phyloP scores from a whole-genome alignment of 2,797 vertebrate species.

The Chlorospingus semifuscus region DNA sequence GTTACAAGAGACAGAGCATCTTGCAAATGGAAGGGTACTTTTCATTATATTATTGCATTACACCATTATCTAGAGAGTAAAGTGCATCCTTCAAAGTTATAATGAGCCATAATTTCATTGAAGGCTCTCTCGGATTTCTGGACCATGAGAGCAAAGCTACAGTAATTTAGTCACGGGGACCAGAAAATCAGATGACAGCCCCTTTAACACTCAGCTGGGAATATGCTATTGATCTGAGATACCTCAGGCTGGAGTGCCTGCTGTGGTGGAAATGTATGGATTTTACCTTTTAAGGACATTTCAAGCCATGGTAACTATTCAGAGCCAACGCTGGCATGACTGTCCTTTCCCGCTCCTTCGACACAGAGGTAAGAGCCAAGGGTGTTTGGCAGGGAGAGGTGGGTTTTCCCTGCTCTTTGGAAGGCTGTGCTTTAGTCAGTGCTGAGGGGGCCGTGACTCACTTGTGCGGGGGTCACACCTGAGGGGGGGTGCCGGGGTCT shows the following conservation, averaged over 20 bases:
- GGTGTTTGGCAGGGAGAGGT: neutral
- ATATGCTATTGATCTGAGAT: neutral
- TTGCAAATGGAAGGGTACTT: neutral
- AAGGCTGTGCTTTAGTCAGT: neutral
- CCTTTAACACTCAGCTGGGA: neutral
- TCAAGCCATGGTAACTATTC: neutral
- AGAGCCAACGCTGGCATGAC: neutral
- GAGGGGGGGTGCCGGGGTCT: neutral
- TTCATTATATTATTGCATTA: neutral
- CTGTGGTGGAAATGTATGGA: neutral
- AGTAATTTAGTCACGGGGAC: neutral
- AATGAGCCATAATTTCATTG: constrained; percentile 6
- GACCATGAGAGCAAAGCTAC: neutral
- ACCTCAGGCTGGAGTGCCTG: neutral
- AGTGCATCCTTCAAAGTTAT: neutral
- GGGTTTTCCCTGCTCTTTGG: neutral
- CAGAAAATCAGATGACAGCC: constrained; percentile 2
- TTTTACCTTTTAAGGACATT: neutral
- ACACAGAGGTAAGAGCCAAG: neutral
- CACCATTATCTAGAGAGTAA: neutral
- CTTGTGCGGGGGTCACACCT: neutral
- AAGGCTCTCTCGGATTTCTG: constrained; percentile 9
- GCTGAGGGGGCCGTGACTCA: neutral
- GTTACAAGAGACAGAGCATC: neutral
- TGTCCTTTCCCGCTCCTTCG: neutral